Conservation (phyloP, 2,113 vertebrate genomes). For the Stercorarius parasiticus region DNA sequence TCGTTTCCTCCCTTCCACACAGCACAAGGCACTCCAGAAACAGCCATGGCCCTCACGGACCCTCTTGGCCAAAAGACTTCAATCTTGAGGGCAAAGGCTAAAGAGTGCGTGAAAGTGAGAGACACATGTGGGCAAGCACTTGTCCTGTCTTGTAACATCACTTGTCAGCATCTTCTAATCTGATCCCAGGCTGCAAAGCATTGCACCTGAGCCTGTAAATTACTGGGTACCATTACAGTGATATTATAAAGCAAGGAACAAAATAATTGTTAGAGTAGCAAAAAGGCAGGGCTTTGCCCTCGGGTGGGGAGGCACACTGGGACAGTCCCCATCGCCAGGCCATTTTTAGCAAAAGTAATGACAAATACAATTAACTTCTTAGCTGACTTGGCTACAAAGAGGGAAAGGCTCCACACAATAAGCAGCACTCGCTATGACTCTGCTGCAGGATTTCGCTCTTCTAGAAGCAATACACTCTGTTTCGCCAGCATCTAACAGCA, state of each 20-base stretch:
- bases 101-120: background rate
- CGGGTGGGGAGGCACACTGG: background rate
- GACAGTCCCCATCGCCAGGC: background rate
- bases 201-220: background rate
- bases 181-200: conserved; percentile 12
- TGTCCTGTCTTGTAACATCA: background rate
- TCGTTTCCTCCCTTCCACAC: background rate
- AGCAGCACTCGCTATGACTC: background rate
- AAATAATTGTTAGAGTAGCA: conserved; percentile 18
- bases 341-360: conserved; percentile 34
- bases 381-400: background rate
- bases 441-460: background rate
- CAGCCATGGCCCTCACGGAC: background rate
- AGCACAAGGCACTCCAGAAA: background rate
- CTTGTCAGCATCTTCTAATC: conserved; percentile 30
- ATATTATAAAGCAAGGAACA: background rate
- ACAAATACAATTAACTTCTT: conserved; percentile 26
- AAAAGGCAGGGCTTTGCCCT: conserved; percentile 4
- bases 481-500: background rate
- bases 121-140: background rate
- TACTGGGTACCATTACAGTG: background rate
- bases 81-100: background rate
- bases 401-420: background rate
- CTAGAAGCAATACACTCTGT: background rate
- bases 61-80: background rate